These are phyloP conservation scores for Podotricha telesiphe DNA, from an alignment of 2,888 invertebrate genomes.

Conservation along the genomic window DNA sequence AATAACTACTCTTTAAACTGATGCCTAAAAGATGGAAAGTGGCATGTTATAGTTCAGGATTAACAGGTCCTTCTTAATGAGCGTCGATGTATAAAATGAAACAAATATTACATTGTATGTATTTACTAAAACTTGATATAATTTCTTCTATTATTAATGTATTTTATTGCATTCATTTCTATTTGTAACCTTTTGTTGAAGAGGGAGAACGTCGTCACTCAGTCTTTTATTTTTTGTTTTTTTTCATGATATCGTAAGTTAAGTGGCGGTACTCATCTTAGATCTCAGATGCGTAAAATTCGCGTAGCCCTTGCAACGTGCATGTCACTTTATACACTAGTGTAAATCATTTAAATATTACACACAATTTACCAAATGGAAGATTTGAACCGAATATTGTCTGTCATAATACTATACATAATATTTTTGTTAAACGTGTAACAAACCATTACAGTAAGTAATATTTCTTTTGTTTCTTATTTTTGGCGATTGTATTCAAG, in stretches of 20 bases:
- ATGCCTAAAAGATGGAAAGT: background rate
- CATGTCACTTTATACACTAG: too few relatives aligned
- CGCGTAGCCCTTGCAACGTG: too few relatives aligned
- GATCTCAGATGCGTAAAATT: too few relatives aligned
- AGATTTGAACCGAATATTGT: background rate
- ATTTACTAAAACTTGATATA: background rate
- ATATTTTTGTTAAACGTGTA: slow-evolving; percentile 8
- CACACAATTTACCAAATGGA: background rate
- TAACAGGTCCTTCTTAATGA: background rate
- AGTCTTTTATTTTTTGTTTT: too few relatives aligned
- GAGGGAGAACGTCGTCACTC: too few relatives aligned
- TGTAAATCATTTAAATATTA: too few relatives aligned
- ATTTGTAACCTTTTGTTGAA: too few relatives aligned
- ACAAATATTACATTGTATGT: background rate
- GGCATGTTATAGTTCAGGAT: background rate
- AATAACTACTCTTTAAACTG: background rate
- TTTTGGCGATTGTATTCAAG: slow-evolving; percentile 30
- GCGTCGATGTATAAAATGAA: background rate
- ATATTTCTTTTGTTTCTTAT: slow-evolving; percentile 16
- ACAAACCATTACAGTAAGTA: slow-evolving; percentile 11
- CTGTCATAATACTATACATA: background rate
- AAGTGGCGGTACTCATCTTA: too few relatives aligned
- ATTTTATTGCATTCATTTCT: too few relatives aligned
- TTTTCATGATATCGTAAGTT: too few relatives aligned
- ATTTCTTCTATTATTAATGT: background rate